Evolutionary conservation across 2,888 invertebrate genomes (phyloP), one percentile per base, ranked within the genome.

Genomic region (Oscheius onirici): DNA sequence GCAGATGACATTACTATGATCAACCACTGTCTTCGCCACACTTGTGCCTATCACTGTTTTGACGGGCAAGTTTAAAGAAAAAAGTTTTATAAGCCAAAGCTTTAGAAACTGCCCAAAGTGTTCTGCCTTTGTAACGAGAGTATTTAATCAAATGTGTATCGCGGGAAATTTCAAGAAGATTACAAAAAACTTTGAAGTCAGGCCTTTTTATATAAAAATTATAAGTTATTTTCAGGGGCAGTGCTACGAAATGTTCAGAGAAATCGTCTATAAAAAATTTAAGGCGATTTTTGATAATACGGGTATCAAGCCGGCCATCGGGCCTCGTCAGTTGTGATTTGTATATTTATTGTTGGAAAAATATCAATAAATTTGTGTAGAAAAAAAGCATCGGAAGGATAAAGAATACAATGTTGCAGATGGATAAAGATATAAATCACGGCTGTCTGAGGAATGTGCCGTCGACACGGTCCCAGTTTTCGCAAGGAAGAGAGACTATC

Each of bases 141-240:
- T 84, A 20, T 84, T 84, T 75, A 84, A 84, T 54, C 84, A 85
- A 72, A 79, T 85, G 75, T 84, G 84, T 63, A 81, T 83, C 2
- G 71, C 80, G 20, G 84, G 81, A 41, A 79, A 83, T 28, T 81
- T 84, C 71, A 73, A 84, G n/a, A 57, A 67, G 24, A 76, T 66
- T 8, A 52, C 51, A 5, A 49, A 52, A n/a, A 49, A 49, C 11
- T 63, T 63, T 26, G 28, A 63, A 46, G 63, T 49, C 15, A 15
- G 41, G n/a, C 20, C 13, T 10, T 15, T 63, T 43, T 22, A 10
- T 26, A 10, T 13, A 46, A 44, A 17, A 55, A 13, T 13, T 5
- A 46, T 10, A 46, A 26, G 11, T 3, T 61, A 17, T 17, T 51
- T 81, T 46, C 22, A 83, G 67, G 85, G 85, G n/a, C 81, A 83